Evolutionary conservation across 2,888 invertebrate genomes (phyloP).

Genomic region (Diarsia rubi): DNA sequence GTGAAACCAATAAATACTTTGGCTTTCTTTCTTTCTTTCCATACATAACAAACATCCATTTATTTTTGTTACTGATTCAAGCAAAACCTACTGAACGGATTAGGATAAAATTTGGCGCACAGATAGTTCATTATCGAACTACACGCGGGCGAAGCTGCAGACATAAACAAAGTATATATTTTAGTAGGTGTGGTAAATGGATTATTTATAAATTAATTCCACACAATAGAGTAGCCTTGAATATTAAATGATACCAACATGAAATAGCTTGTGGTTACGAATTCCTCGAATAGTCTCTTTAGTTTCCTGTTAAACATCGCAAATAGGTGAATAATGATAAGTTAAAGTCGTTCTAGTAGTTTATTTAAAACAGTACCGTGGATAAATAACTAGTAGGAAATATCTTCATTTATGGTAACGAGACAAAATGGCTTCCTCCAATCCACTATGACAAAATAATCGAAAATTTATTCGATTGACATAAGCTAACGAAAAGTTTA

Average conservation of each 20-base stretch:
- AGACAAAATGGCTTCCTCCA: background rate
- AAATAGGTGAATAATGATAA: conserved; percentile 1
- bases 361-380: background rate
- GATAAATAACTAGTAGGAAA: background rate
- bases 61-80: background rate
- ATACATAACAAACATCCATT: no score
- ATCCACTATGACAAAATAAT: background rate
- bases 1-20: no score
- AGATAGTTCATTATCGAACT: background rate
- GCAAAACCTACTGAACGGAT: background rate
- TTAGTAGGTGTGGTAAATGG: background rate
- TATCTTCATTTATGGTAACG: background rate
- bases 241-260: conserved; percentile 35
- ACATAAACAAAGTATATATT: background rate
- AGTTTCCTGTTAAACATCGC: conserved; percentile 42
- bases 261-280: conserved; percentile 31
- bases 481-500: background rate
- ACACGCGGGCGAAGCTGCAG: background rate
- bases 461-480: background rate
- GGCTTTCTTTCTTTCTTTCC: no score
- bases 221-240: conserved; percentile 42
- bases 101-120: background rate
- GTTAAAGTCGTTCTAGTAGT: background rate
- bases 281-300: conserved; percentile 41
- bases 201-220: conserved; percentile 23